Percentiles rank a stretch among this genome's conserved stretches.
Conservation (phyloP, 2,113 vertebrate species). For the Origma solitaria region DNA sequence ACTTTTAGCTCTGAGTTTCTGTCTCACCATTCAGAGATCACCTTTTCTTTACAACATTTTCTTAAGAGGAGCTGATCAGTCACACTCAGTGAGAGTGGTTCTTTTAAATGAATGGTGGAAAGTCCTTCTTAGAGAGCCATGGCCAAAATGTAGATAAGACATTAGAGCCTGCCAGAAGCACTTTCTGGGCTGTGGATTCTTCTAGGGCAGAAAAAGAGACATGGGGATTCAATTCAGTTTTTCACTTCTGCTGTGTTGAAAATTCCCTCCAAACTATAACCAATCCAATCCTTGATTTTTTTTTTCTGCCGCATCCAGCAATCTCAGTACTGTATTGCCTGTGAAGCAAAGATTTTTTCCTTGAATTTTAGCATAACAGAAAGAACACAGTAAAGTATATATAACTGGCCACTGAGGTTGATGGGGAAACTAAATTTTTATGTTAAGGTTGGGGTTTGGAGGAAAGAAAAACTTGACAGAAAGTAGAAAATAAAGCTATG, state of each 20-base stretch:
- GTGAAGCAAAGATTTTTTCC: background rate
- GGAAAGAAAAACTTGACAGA: background rate
- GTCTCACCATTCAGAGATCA: background rate
- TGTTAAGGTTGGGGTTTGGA: background rate
- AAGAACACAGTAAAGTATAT: background rate
- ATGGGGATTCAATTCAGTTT: background rate
- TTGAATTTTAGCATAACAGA: background rate
- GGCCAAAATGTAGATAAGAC: background rate
- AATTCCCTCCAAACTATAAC: background rate
- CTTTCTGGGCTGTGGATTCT: background rate
- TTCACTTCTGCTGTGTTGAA: background rate
- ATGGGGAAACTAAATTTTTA: background rate
- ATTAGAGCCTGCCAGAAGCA: background rate
- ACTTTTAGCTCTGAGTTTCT: background rate
- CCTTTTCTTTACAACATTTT: background rate
- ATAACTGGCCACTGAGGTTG: background rate
- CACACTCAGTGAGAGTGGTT: background rate
- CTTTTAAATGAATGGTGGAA: background rate
- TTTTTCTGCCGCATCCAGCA: background rate
- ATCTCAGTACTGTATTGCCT: background rate
- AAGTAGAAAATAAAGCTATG: background rate
- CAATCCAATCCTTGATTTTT: background rate
- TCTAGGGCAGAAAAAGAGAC: background rate
- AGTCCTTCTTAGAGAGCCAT: background rate
- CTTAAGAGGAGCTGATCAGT: background rate